These are phyloP conservation scores for Orestias chungarensis DNA, from an alignment of 2,797 vertebrate genomes.

Conservation along the genomic window DNA sequence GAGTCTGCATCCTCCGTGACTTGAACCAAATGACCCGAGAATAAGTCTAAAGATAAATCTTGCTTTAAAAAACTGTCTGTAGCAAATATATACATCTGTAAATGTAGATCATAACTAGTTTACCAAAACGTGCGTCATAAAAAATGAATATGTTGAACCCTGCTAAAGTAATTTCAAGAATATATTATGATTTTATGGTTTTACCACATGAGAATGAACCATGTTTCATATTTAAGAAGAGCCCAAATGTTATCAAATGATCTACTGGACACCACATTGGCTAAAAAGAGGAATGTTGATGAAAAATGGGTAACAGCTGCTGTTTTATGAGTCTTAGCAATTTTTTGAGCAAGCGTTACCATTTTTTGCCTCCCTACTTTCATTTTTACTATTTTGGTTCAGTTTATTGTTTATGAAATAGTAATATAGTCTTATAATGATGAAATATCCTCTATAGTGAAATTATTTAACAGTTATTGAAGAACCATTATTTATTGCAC, in stretches of 20 bases:
- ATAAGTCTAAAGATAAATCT: background rate
- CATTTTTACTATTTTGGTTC: background rate
- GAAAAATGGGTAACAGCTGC: background rate
- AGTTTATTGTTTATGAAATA: background rate
- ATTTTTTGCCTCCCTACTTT: background rate
- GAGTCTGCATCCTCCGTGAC: slow-evolving; percentile 7
- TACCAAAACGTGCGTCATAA: no score
- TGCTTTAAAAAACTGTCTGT: no score
- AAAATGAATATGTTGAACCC: no score
- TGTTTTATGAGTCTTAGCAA: background rate
- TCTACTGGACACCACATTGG: background rate
- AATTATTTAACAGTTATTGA: background rate
- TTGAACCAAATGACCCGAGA: slow-evolving; percentile 8
- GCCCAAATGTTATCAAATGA: background rate
- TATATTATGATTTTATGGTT: background rate
- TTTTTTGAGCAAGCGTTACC: background rate
- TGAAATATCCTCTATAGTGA: background rate
- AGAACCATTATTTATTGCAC: background rate
- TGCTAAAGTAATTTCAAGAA: no score
- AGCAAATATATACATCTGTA: no score
- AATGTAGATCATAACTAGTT: no score
- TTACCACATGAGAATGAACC: background rate
- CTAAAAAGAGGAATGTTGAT: background rate
- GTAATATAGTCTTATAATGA: background rate
- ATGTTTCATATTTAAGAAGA: background rate